A percentile compares a stretch with the other conserved stretches of the same genome.
These are phyloP conservation scores for Drosophila kikkawai DNA, from an alignment of 1,140 invertebrate genomes.

Conservation along the genomic window DNA sequence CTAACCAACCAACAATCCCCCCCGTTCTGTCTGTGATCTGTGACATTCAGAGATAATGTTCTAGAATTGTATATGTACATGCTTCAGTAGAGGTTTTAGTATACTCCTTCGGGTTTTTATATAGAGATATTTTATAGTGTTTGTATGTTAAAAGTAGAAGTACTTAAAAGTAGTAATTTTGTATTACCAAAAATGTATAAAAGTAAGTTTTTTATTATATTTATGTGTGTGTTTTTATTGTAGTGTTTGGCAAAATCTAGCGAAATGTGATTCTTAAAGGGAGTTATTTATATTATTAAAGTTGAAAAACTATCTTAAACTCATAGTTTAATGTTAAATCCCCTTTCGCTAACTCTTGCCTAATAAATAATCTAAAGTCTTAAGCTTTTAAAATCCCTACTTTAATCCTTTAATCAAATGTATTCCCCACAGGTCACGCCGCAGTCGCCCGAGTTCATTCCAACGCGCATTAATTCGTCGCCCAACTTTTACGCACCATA, in stretches of 20 bases:
- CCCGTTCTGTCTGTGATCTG: slow-evolving; percentile 10
- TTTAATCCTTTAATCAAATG: background rate
- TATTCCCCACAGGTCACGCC: slow-evolving; percentile 78
- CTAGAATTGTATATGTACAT: slow-evolving; percentile 7
- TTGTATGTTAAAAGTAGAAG: slow-evolving; percentile 1
- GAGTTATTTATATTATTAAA: background rate
- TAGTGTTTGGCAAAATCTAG: background rate
- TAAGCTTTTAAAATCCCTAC: background rate
- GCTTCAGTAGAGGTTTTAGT: slow-evolving; percentile 22
- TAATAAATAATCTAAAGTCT: background rate
- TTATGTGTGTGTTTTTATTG: background rate
- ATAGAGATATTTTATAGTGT: background rate
- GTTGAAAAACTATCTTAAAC: background rate
- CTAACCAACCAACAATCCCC: background rate
- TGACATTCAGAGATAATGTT: background rate
- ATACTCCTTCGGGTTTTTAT: background rate
- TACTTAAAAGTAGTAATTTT: slow-evolving; percentile 13
- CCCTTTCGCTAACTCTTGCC: slow-evolving; percentile 5
- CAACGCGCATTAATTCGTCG: slow-evolving; percentile 83
- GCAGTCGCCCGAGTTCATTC: slow-evolving; percentile 86
- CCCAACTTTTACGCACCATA: slow-evolving; percentile 83
- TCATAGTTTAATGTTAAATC: background rate
- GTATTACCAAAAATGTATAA: background rate
- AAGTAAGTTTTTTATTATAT: slow-evolving; percentile 1
- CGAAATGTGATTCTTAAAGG: background rate